Base-by-base conservation (phyloP, 2,888 invertebrate genomes). In the Anthophora plumipes region DNA sequence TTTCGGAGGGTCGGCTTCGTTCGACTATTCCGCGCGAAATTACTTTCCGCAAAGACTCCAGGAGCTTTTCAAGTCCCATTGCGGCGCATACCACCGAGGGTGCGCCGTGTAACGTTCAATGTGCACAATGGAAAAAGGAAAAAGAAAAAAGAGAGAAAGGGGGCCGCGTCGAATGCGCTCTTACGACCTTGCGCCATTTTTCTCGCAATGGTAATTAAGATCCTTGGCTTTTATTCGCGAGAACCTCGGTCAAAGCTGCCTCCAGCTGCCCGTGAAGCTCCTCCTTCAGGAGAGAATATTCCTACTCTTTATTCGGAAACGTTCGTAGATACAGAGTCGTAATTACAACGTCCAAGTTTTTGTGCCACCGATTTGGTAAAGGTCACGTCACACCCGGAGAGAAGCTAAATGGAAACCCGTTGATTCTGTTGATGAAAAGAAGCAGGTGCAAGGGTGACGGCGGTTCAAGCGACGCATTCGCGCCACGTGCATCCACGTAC, bases 401-500 rank as follows among this genome's bases (percentile, higher is more conserved):
- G n/a, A n/a, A n/a, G n/a, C n/a, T n/a, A n/a, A n/a, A n/a, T n/a
- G n/a, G n/a, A n/a, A n/a, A n/a, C n/a, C n/a, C n/a, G n/a, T n/a
- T 4, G 31, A 9, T 17, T 22, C 52, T 11, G 57, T 11, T n/a
- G 59, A 78, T 17, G 46, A 54, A 69, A 64, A 9, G 25, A n/a
- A 46, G 20, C 20, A 20, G n/a, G 6, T 11, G 41, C 0, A 25
- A 37, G 7, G 11, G 9, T 9, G 8, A n/a, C 31, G n/a, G 54
- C 12, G 43, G 25, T 37, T 52, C 59, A 25, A 54, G 66, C 80
- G 78, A 77, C 37, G 69, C 78, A 84, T 87, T 84, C 86, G 80
- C 57, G 61, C 72, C 80, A 63, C 86, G 84, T 80, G 72, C 80
- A 60, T 74, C 52, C 59, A 46, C 64, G 55, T 67, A 82, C 83